Evolutionary conservation across 2,113 vertebrate species (phyloP), one percentile per base, ranked within the genome.

Genomic region (Caloenas nicobarica): DNA sequence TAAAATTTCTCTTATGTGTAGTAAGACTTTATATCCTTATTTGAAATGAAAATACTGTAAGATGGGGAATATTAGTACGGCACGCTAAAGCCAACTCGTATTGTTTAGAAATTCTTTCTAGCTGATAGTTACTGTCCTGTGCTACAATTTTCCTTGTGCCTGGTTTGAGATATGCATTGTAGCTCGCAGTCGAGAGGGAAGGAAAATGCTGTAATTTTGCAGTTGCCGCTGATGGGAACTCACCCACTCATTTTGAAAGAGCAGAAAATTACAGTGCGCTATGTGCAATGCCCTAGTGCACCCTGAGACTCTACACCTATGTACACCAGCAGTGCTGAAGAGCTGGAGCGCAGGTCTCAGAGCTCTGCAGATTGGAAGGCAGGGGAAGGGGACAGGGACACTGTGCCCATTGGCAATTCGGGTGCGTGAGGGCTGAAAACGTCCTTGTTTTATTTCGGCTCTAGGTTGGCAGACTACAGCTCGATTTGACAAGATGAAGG

Each of bases 21-120:
- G 25, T 28, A 80, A 4, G 28, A 68, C 29, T 91, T 83, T 68
- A 72, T 42, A 91, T 60, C 60, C 44, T 77, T 48, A 68, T 71
- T 87, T 86, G 70, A 95, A 92, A 83, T 58, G 13, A 93, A 96
- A 93, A 93, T 58, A 83, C 13, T 44, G 24, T 31, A 79, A 76
- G 66, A 88, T 34, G 23, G 31, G 81, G 53, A 86, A 80, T 72
- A 91, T 89, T 76, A 76, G n/a, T 13, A 76, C 48, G 42, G 48
- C 46, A 58, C 0, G 0, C 26, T 36, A 17, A 71, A 86, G 53
- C 65, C 82, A 70, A 60, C 50, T 58, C n/a, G 33, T 15, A 53
- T 88, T 79, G 80, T 70, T 80, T 81, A 74, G 72, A 86, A 82
- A 78, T 69, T 74, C 61, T 57, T 90, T 68, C 78, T 48, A 95